These are phyloP conservation scores for Enteromius paludinosus DNA, from an alignment of 2,797 vertebrate species.

Conservation along the genomic window DNA sequence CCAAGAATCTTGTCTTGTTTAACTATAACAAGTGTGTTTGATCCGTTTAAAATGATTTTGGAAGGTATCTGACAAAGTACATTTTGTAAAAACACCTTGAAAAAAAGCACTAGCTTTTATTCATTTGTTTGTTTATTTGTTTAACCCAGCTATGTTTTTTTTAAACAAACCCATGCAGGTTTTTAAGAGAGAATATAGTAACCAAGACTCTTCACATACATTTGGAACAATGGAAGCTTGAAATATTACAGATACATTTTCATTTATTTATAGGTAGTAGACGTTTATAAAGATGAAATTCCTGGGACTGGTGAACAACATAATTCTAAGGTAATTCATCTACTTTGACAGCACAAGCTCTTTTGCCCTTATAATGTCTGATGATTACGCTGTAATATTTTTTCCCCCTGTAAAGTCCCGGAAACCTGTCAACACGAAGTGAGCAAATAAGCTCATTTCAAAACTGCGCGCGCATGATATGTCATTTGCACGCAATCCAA, in stretches of 20 bases:
- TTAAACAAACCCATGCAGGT: no score
- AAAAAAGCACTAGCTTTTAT: background rate
- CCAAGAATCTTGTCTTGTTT: no score
- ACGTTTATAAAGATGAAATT: no score
- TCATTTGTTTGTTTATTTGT: background rate
- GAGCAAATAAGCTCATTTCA: background rate
- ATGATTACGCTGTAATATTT: background rate
- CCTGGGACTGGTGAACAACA: background rate
- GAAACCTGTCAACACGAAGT: rapidly evolving
- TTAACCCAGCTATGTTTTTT: no score
- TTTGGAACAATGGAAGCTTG: background rate
- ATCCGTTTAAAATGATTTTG: background rate
- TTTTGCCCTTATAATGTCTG: background rate
- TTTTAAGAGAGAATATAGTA: background rate
- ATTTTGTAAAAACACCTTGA: background rate
- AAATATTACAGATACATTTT: background rate
- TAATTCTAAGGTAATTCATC: slow-evolving; percentile 53
- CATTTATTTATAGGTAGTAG: slow-evolving; percentile 49
- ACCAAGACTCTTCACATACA: background rate
- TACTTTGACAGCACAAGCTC: background rate
- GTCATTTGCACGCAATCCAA: no score
- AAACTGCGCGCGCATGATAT: no score
- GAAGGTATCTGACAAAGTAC: background rate
- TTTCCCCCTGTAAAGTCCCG: background rate
- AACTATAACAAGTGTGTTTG: background rate